Evolutionary conservation across 2,113 vertebrate genomes (phyloP).

Genomic region (Lipophrys pholis): DNA sequence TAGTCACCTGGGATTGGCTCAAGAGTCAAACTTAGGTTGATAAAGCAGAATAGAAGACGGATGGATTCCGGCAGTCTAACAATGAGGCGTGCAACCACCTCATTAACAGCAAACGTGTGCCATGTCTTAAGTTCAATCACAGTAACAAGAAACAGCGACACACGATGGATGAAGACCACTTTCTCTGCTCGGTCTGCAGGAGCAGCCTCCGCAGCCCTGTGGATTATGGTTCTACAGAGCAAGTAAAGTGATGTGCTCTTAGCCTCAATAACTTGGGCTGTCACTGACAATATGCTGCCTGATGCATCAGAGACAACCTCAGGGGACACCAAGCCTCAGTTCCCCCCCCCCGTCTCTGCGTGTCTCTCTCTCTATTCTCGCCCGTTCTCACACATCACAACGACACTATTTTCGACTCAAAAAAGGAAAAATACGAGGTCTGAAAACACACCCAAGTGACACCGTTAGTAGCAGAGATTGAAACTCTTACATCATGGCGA

Average conservation of each 20-base stretch:
- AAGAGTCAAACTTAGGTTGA: too few relatives aligned
- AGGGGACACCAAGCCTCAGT: too few relatives aligned
- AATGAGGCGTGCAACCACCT: neutral
- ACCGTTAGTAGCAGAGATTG: neutral
- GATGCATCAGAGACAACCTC: constrained; percentile 63
- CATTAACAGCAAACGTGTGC: neutral
- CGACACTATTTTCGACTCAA: neutral
- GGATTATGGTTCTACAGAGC: constrained; percentile 49
- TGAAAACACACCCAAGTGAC: constrained; percentile 15
- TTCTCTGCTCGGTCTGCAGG: neutral
- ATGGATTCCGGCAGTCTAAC: neutral
- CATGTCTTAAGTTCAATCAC: neutral
- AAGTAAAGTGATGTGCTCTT: constrained; percentile 57
- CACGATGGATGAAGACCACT: neutral
- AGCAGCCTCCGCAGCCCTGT: constrained; percentile 27
- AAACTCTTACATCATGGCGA: constrained; percentile 3
- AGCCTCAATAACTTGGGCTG: constrained; percentile 71
- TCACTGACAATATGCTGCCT: constrained; percentile 58
- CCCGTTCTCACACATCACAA: neutral
- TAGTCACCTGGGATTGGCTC: too few relatives aligned
- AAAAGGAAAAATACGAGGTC: neutral
- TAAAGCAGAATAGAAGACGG: too few relatives aligned
- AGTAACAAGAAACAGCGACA: neutral
- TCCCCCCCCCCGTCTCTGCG: too few relatives aligned
- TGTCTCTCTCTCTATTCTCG: neutral